Percentiles rank a stretch among this genome's conserved stretches.
phyloP scores from a whole-genome alignment of 2,888 invertebrate species.

The Adelognathus sp. region DNA sequence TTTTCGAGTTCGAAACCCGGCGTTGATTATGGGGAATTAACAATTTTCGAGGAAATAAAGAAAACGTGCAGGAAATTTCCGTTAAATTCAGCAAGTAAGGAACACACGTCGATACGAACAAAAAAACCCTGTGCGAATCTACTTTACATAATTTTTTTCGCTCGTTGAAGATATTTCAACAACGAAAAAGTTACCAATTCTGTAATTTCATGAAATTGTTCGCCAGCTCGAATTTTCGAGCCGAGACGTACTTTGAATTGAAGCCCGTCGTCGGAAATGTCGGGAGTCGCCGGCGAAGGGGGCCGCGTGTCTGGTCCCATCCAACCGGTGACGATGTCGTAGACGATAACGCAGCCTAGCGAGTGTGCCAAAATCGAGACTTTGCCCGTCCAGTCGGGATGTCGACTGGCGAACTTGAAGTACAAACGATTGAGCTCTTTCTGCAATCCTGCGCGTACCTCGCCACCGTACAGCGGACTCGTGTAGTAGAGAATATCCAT shows the following conservation, averaged over 20 bases:
- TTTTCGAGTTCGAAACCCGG: too few species aligned
- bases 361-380: slow-evolving; percentile 87
- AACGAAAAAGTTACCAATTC: too few species aligned
- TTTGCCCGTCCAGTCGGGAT: slow-evolving; percentile 86
- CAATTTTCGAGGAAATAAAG: too few species aligned
- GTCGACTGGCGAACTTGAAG: slow-evolving; percentile 85
- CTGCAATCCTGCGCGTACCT: slow-evolving; percentile 85
- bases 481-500: slow-evolving; percentile 90
- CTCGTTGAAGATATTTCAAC: too few species aligned
- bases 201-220: too few species aligned
- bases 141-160: too few species aligned
- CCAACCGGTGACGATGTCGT: slow-evolving; percentile 86
- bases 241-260: slow-evolving; percentile 76
- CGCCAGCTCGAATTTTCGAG: background rate
- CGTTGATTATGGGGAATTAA: too few species aligned
- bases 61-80: too few species aligned
- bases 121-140: too few species aligned
- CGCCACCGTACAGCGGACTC: slow-evolving; percentile 86
- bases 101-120: too few species aligned
- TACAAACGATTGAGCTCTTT: slow-evolving; percentile 85
- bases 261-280: slow-evolving; percentile 74
- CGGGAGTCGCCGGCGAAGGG: slow-evolving; percentile 71
- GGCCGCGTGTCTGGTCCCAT: slow-evolving; percentile 76
- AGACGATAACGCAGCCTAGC: slow-evolving; percentile 87
- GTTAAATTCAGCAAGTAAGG: too few species aligned